Conservation (phyloP, 2,888 invertebrate genomes). For the Stenodera caucasica region DNA sequence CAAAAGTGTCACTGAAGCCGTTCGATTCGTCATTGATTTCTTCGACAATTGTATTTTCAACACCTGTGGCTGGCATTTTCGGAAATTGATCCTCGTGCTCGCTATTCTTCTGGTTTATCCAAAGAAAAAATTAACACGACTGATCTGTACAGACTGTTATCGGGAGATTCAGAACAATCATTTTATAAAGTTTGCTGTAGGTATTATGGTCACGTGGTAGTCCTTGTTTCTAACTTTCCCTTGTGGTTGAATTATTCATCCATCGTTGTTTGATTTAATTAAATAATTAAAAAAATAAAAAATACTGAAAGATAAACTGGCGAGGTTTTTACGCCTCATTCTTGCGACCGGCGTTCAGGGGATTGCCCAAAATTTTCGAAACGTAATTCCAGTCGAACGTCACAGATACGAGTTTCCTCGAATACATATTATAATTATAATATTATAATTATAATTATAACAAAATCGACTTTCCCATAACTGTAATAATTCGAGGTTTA, state of each 20-base stretch:
- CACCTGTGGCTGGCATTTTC: slow-evolving; percentile 47
- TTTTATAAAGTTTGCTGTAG: slow-evolving; percentile 8
- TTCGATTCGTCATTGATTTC: slow-evolving; percentile 40
- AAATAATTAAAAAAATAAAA: neutral
- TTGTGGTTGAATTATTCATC: slow-evolving; percentile 17
- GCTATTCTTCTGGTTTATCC: neutral
- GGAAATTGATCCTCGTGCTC: slow-evolving; percentile 17
- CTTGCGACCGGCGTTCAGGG: neutral
- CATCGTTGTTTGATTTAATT: neutral
- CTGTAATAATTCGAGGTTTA: no score
- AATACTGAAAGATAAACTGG: neutral
- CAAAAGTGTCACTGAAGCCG: slow-evolving; percentile 45
- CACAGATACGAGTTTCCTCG: neutral
- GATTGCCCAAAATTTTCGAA: neutral
- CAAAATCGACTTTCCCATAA: no score
- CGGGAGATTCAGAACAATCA: slow-evolving; percentile 14
- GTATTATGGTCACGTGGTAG: slow-evolving; percentile 40
- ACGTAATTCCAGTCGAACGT: no score
- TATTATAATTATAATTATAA: no score
- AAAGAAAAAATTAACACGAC: slow-evolving; percentile 15
- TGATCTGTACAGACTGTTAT: slow-evolving; percentile 7
- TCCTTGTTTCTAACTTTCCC: slow-evolving; percentile 38
- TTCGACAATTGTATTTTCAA: slow-evolving; percentile 28
- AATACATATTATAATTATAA: no score
- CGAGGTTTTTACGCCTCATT: neutral